These are phyloP conservation scores for Teleopsis dalmanni DNA, from an alignment of 1,140 invertebrate genomes.

Conservation along the genomic window DNA sequence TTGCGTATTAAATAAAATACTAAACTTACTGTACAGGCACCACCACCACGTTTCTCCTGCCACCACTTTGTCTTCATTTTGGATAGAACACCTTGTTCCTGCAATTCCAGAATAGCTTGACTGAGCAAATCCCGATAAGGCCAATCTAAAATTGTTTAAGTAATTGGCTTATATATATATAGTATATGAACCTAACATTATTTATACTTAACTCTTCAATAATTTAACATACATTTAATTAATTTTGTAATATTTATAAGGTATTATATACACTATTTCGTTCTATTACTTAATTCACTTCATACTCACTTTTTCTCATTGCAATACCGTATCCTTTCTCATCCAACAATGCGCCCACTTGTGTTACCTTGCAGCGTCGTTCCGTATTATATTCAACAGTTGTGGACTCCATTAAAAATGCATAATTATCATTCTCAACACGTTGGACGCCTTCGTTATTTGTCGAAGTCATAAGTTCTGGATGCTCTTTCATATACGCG, in stretches of 20 bases:
- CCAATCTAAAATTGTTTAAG: constrained; percentile 53
- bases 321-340: constrained; percentile 85
- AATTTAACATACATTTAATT: too few relatives aligned
- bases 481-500: constrained; percentile 69
- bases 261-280: background rate
- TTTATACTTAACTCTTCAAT: too few relatives aligned
- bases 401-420: constrained; percentile 84
- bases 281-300: constrained; percentile 18
- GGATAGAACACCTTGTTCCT: constrained; percentile 70
- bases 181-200: too few relatives aligned
- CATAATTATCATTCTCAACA: constrained; percentile 61
- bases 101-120: constrained; percentile 67
- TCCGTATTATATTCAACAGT: constrained; percentile 78
- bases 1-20: background rate
- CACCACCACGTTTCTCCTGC: constrained; percentile 66
- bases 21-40: constrained; percentile 53
- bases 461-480: constrained; percentile 57
- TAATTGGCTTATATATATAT: background rate
- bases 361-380: constrained; percentile 70
- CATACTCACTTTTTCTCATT: constrained; percentile 68
- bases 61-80: constrained; percentile 82
- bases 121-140: constrained; percentile 66
- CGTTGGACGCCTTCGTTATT: constrained; percentile 68
- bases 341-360: constrained; percentile 72
- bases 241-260: too few relatives aligned